These are phyloP conservation scores for Chionodraco myersi DNA, from an alignment of 2,113 vertebrate genomes.

Conservation along the genomic window DNA sequence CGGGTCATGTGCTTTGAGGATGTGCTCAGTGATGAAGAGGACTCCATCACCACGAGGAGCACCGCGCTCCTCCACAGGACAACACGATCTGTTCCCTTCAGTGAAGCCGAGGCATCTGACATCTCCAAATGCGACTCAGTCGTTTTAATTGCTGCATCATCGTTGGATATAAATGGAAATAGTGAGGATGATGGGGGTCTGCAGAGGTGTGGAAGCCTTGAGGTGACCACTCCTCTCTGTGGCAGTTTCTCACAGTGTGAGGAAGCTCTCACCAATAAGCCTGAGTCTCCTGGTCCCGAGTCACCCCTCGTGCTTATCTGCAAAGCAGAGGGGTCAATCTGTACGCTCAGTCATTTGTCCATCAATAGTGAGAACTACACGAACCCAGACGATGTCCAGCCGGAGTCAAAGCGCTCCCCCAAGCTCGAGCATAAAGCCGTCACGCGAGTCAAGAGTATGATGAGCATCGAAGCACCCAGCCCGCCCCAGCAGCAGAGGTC, in stretches of 20 bases:
- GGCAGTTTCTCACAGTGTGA: slow-evolving; percentile 73
- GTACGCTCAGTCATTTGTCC: slow-evolving; percentile 57
- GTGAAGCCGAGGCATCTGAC: slow-evolving; percentile 7
- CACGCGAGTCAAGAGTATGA: slow-evolving; percentile 84
- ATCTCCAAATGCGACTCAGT: slow-evolving; percentile 65
- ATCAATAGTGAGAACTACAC: slow-evolving; percentile 70
- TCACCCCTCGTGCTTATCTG: slow-evolving; percentile 78
- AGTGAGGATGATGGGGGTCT: slow-evolving; percentile 71
- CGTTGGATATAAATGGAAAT: slow-evolving; percentile 72
- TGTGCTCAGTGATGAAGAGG: slow-evolving; percentile 83
- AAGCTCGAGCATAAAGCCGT: slow-evolving; percentile 89
- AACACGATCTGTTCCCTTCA: slow-evolving; percentile 43
- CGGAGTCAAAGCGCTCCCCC: slow-evolving; percentile 86
- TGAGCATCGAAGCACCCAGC: slow-evolving; percentile 82
- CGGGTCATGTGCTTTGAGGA: slow-evolving; percentile 87
- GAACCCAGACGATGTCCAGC: slow-evolving; percentile 78
- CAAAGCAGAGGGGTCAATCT: slow-evolving; percentile 56
- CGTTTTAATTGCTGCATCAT: slow-evolving; percentile 59
- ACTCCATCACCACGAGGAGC: slow-evolving; percentile 52
- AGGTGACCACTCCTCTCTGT: slow-evolving; percentile 70
- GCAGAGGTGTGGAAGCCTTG: slow-evolving; percentile 65
- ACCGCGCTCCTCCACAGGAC: slow-evolving; percentile 57
- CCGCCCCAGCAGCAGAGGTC: slow-evolving; percentile 66
- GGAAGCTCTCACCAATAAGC: slow-evolving; percentile 2
- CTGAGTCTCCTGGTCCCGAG: slow-evolving; percentile 45